Evolutionary conservation across 1,140 invertebrate species (phyloP).

Genomic region (Brachionus asplanchnoidis): DNA sequence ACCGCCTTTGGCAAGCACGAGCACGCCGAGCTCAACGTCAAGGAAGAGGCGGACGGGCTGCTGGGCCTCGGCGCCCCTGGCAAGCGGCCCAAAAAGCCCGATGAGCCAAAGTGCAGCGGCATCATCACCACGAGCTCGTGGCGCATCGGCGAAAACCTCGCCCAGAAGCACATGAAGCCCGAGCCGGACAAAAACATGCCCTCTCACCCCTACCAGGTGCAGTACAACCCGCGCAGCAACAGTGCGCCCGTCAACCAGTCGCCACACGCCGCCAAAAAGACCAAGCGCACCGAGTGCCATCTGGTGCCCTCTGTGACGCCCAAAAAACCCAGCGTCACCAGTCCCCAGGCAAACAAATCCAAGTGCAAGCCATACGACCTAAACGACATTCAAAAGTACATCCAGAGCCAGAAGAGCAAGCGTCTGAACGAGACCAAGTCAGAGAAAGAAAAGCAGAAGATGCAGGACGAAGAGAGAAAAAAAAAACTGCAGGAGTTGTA

Average conservation of each 20-base stretch:
- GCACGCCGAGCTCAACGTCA: not conserved
- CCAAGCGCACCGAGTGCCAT: constrained; percentile 6
- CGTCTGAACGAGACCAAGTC: not conserved
- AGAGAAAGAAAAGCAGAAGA: constrained; percentile 9
- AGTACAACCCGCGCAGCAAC: constrained; percentile 3
- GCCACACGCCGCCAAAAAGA: not conserved
- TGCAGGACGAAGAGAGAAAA: constrained; percentile 28
- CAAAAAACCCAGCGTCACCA: not conserved
- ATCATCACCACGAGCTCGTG: constrained; percentile 33
- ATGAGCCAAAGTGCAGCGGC: not conserved
- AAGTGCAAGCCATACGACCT: constrained; percentile 25
- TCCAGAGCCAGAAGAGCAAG: constrained; percentile 25
- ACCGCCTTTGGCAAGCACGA: not conserved
- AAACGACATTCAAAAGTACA: constrained; percentile 33
- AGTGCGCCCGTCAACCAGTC: constrained; percentile 20
- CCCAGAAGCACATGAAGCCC: not conserved
- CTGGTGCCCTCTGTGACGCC: not conserved
- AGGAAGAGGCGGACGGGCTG: not conserved
- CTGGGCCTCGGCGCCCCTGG: not conserved
- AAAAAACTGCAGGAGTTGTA: constrained; percentile 12
- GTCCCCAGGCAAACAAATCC: not conserved
- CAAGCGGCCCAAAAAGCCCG: not conserved
- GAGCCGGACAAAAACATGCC: constrained; percentile 1
- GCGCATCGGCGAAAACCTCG: constrained; percentile 19
- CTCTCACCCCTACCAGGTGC: not conserved